These are phyloP conservation scores for Aulostomus chinensis DNA, from an alignment of 2,797 vertebrate species.

Conservation along the genomic window DNA sequence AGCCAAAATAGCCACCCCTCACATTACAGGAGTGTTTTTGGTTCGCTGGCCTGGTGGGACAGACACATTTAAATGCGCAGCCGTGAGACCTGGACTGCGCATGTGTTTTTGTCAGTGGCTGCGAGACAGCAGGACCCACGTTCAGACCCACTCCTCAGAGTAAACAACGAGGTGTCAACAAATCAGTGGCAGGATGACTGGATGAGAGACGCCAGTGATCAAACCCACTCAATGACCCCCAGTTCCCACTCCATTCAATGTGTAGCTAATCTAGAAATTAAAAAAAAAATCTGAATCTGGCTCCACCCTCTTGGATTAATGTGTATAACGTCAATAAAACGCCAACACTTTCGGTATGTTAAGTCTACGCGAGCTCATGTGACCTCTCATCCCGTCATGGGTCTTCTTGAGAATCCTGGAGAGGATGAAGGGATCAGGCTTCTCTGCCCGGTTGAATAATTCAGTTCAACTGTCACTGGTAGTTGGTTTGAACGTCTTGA, in stretches of 20 bases:
- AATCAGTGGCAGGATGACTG: conserved; percentile 32
- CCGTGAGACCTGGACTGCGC: neutral
- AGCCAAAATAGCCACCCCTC: conserved; percentile 45
- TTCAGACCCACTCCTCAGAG: conserved; percentile 56
- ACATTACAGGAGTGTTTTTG: conserved; percentile 3
- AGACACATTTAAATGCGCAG: too few species aligned
- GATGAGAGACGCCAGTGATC: conserved; percentile 44
- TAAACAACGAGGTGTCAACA: conserved; percentile 53
- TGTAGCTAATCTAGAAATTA: too few species aligned
- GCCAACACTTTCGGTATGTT: too few species aligned
- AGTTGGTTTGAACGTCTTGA: conserved; percentile 44
- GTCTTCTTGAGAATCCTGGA: conserved; percentile 23
- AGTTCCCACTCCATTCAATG: too few species aligned
- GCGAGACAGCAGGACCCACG: too few species aligned
- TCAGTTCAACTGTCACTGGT: conserved; percentile 42
- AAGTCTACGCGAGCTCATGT: too few species aligned
- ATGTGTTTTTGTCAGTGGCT: too few species aligned
- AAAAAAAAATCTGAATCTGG: conserved; percentile 8
- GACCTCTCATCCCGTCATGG: conserved; percentile 5
- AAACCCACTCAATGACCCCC: conserved; percentile 31
- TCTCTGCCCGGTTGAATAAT: conserved; percentile 55
- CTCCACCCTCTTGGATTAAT: conserved; percentile 11
- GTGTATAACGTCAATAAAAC: conserved; percentile 8
- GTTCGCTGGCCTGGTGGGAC: too few species aligned
- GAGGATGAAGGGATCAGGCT: conserved; percentile 31